Evolutionary conservation across 2,797 vertebrate genomes (phyloP).

Genomic region (Dicrostonyx torquatus): DNA sequence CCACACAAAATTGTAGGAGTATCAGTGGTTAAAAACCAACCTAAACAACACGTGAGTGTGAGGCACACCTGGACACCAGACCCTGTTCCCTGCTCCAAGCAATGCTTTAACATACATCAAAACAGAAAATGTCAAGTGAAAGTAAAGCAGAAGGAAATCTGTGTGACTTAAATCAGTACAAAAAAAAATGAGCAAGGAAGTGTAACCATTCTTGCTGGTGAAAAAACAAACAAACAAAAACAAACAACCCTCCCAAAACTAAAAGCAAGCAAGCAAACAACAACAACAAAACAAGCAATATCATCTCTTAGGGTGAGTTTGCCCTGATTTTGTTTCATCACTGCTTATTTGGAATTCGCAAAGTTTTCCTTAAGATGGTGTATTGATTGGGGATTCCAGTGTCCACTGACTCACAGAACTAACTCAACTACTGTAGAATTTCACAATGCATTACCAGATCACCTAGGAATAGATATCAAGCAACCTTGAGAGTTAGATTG

Average conservation of each 20-base stretch:
- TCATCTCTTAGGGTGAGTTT: neutral
- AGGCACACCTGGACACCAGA: neutral
- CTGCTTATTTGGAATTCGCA: conserved; percentile 27
- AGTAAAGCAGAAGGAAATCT: neutral
- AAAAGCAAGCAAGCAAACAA: too few species aligned
- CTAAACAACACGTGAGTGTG: neutral
- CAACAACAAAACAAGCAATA: neutral
- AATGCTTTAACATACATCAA: neutral
- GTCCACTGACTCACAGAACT: neutral
- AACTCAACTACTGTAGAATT: neutral
- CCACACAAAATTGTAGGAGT: too few species aligned
- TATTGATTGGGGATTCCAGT: conserved; percentile 1
- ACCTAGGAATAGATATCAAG: neutral
- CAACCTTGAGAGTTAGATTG: neutral
- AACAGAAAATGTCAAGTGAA: neutral
- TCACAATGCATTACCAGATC: neutral
- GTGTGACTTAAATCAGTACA: neutral
- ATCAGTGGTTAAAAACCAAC: too few species aligned
- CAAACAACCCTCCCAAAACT: too few species aligned
- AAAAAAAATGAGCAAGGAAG: neutral
- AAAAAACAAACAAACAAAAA: too few species aligned
- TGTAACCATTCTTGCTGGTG: neutral
- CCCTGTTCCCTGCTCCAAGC: neutral
- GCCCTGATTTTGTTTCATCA: neutral
- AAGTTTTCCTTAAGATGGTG: neutral